A percentile compares a stretch with the other conserved stretches of the same genome.
phyloP scores from a whole-genome alignment of 2,888 invertebrate species.

The Dermolepida albohirtum region DNA sequence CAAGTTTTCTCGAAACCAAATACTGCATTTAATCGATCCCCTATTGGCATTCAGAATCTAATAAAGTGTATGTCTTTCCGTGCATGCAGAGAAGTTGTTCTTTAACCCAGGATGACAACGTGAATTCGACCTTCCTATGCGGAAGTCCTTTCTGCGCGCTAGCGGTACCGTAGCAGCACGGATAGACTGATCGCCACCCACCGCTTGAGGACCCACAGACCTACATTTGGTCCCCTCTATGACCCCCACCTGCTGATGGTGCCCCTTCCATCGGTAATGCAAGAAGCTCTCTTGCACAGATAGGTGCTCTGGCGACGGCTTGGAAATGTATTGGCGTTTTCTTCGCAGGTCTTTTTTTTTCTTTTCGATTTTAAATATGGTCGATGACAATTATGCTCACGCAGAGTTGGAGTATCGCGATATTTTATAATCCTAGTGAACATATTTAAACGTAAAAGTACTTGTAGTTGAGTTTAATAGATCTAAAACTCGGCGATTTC shows the following conservation, averaged over 20 bases:
- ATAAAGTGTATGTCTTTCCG: conserved; percentile 37
- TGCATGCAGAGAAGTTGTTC: conserved; percentile 46
- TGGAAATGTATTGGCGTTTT: conserved; percentile 34
- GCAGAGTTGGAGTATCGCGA: not conserved
- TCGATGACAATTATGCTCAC: conserved; percentile 25
- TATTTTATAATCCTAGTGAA: not conserved
- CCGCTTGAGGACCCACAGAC: conserved; percentile 63
- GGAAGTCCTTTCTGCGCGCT: conserved; percentile 59
- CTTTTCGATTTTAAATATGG: conserved; percentile 34
- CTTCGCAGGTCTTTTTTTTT: conserved; percentile 21
- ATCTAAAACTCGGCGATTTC: not conserved
- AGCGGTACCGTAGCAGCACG: conserved; percentile 59
- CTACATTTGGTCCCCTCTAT: conserved; percentile 60
- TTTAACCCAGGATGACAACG: conserved; percentile 44
- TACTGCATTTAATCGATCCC: conserved; percentile 19
- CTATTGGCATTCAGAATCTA: conserved; percentile 14
- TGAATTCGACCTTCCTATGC: conserved; percentile 56
- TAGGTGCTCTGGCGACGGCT: conserved; percentile 39
- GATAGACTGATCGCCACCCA: conserved; percentile 63
- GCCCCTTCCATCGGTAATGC: conserved; percentile 40
- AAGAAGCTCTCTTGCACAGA: conserved; percentile 41
- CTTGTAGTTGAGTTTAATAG: not conserved
- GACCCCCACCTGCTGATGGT: conserved; percentile 55
- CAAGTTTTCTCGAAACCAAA: conserved; percentile 6
- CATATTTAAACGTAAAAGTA: not conserved